Percentiles rank a stretch among this genome's conserved stretches.
Evolutionary conservation across 2,113 vertebrate genomes (phyloP).

Genomic region (Corydoras sp.): DNA sequence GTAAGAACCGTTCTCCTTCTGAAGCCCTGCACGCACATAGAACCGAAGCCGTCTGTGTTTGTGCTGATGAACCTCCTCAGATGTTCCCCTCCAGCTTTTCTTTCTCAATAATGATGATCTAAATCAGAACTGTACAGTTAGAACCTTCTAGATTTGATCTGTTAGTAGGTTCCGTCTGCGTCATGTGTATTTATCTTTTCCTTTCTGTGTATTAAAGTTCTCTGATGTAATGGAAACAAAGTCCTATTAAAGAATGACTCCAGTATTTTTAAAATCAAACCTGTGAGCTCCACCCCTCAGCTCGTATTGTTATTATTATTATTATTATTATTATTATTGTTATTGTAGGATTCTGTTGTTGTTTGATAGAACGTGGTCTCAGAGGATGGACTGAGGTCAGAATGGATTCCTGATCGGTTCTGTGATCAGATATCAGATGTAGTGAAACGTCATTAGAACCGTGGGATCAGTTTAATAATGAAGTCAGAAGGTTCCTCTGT

Average conservation of each 20-base stretch:
- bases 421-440: too few relatives aligned
- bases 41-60: neutral
- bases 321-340: too few relatives aligned
- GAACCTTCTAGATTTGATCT: neutral
- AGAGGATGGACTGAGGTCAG: too few relatives aligned
- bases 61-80: neutral
- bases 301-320: too few relatives aligned
- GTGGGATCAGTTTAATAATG: too few relatives aligned
- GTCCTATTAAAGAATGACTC: neutral
- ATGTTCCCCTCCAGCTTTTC: neutral
- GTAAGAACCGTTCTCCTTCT: neutral
- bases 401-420: too few relatives aligned
- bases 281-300: neutral
- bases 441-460: too few relatives aligned
- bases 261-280: conserved; percentile 5
- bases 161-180: neutral
- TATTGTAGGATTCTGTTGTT: too few relatives aligned
- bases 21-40: conserved; percentile 1
- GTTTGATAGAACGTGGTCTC: too few relatives aligned
- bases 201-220: neutral
- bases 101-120: neutral
- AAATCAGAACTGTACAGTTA: neutral
- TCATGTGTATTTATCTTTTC: neutral
- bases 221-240: conserved; percentile 2
- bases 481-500: too few relatives aligned